Evolutionary conservation across 2,113 vertebrate species (phyloP), one percentile per base, ranked within the genome.

Genomic region (Rana temporaria): DNA sequence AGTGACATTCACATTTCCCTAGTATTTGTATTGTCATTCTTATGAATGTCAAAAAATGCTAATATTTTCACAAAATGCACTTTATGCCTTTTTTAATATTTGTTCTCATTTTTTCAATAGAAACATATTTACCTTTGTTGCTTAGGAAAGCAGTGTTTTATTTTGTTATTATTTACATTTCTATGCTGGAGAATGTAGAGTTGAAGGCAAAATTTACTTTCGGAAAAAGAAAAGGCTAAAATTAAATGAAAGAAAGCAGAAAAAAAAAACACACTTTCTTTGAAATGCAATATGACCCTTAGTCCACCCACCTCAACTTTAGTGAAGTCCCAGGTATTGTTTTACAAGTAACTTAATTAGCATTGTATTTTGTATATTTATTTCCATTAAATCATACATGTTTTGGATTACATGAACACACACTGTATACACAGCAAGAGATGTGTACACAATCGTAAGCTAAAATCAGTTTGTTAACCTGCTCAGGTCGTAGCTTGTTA

Each of bases 401-500:
- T 24, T 65, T 82, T 74, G 70, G 18, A 73, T 75, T 76, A 68
- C 32, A 24, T 15, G 52, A 60, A 48, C 26, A 75, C 55, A 76
- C 32, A 79, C 26, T 30, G 26, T 30, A 67, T 63, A 82, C 65
- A 64, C 24, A 64, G 68, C 73, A 26, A 66, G 53, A 76, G 48
- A 68, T 53, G 75, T 38, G 42, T 67, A 75, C 63, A 83, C 81
- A 76, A 76, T 62, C 60, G 71, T 76, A 76, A 76, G 76, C 71
- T 7, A 70, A 80, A 71, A 71, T 60, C 30, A 70, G 57, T 62
- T 62, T 62, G 62, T 57, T 75, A 82, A 65, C 64, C 80, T 74
- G 42, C 70, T 82, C 80, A 82, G 52, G 80, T 75, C 26, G 63
- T 67, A 76, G 53, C 71, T 75, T 75, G 81, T 83, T 83, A 79